phyloP scores from a whole-genome alignment of 35 echinoderm and acorn worm species.

The Acanthaster planci region DNA sequence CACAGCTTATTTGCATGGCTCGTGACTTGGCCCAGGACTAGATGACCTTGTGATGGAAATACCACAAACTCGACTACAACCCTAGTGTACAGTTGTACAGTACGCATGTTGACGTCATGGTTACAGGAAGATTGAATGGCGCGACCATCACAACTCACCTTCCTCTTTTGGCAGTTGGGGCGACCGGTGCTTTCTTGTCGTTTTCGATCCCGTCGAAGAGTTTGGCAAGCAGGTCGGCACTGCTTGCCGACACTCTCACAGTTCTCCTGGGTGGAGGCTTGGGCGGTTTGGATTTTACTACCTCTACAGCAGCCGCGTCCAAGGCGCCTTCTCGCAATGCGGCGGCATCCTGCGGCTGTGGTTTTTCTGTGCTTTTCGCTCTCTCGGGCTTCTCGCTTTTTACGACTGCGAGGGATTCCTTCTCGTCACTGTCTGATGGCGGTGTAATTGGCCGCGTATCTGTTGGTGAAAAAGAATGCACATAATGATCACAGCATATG shows the following conservation, averaged over 20 bases:
- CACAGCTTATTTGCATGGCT: too few relatives aligned
- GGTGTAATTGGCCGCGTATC: slow-evolving; percentile 90
- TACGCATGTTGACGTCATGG: too few relatives aligned
- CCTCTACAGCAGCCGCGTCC: slow-evolving; percentile 25
- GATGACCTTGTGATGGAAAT: too few relatives aligned
- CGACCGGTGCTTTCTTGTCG: slow-evolving; percentile 53
- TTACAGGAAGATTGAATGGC: too few relatives aligned
- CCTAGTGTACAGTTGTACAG: too few relatives aligned
- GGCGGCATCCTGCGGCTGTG: background rate
- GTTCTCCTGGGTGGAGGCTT: slow-evolving; percentile 71
- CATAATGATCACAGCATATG: too few relatives aligned
- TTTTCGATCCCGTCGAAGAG: slow-evolving; percentile 91
- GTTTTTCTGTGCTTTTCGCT: slow-evolving; percentile 28
- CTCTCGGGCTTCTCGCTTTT: slow-evolving; percentile 29
- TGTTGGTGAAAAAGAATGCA: slow-evolving; percentile 41
- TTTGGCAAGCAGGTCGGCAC: slow-evolving; percentile 70
- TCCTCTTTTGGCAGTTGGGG: slow-evolving; percentile 52
- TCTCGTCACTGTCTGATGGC: slow-evolving; percentile 64
- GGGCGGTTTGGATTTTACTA: slow-evolving; percentile 53
- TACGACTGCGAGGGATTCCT: slow-evolving; percentile 18
- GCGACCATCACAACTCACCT: slow-evolving; percentile 46
- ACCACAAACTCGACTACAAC: too few relatives aligned
- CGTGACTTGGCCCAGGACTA: too few relatives aligned
- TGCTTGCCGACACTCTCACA: slow-evolving; percentile 77
- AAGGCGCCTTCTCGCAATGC: slow-evolving; percentile 22